Conservation (phyloP, 1,140 invertebrate species). For the Notospermus geniculatus region DNA sequence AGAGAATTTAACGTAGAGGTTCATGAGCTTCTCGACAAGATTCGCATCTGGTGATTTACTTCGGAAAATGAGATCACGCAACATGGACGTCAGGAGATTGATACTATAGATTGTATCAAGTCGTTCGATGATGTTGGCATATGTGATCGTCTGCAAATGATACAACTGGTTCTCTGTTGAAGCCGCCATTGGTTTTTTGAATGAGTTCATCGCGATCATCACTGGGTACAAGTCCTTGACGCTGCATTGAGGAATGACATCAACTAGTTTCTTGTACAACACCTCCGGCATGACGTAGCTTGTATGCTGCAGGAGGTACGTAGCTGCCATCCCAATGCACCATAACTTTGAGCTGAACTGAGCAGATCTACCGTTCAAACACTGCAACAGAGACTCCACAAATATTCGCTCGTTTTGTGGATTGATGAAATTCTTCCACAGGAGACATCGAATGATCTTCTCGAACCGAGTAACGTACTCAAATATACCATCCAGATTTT, state of each 20-base stretch:
- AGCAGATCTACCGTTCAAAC: too few relatives aligned
- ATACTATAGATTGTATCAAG: slow-evolving; percentile 2
- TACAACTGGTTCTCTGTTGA: slow-evolving; percentile 20
- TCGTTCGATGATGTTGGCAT: slow-evolving; percentile 6
- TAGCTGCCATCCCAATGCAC: slow-evolving; percentile 13
- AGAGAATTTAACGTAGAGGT: background rate
- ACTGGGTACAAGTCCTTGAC: slow-evolving; percentile 13
- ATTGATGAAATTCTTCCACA: slow-evolving; percentile 11
- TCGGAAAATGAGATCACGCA: background rate
- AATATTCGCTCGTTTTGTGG: background rate
- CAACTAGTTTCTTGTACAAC: slow-evolving; percentile 13
- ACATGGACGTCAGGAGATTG: slow-evolving; percentile 10
- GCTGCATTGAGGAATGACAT: slow-evolving; percentile 20
- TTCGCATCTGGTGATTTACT: background rate
- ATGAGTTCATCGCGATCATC: slow-evolving; percentile 20
- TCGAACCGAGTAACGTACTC: slow-evolving; percentile 12
- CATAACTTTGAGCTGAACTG: slow-evolving; percentile 17
- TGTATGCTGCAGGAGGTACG: slow-evolving; percentile 18
- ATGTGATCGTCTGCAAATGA: slow-evolving; percentile 1
- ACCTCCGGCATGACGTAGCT: slow-evolving; percentile 11
- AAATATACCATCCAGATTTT: slow-evolving; percentile 12
- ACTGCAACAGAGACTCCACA: too few relatives aligned
- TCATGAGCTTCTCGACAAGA: slow-evolving; percentile 8
- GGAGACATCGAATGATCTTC: slow-evolving; percentile 22
- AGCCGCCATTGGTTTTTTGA: slow-evolving; percentile 19